Conservation (phyloP, 1,140 invertebrate species). For the Colletes gigas region DNA sequence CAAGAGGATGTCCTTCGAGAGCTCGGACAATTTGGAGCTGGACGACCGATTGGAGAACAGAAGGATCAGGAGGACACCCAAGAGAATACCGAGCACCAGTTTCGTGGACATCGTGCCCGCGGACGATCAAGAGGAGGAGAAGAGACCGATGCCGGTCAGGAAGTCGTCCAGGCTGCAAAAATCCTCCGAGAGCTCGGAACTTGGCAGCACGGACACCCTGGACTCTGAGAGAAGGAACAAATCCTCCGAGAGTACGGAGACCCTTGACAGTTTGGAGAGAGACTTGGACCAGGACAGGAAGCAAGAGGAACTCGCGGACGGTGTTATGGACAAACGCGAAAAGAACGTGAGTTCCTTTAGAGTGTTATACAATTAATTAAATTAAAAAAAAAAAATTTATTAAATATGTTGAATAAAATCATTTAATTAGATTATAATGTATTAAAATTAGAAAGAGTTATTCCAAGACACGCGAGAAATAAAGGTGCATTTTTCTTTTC, state of each 20-base stretch:
- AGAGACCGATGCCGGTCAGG: conserved; percentile 46
- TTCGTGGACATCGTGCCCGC: conserved; percentile 59
- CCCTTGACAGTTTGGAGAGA: conserved; percentile 78
- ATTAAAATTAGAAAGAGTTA: neutral
- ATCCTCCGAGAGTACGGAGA: conserved; percentile 77
- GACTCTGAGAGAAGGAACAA: conserved; percentile 77
- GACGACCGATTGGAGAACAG: conserved; percentile 71
- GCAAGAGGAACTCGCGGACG: conserved; percentile 70
- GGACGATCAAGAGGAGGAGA: conserved; percentile 60
- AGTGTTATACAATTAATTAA: too few relatives aligned
- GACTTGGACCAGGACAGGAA: conserved; percentile 74
- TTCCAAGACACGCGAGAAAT: too few relatives aligned
- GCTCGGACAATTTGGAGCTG: conserved; percentile 74
- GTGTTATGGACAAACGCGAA: conserved; percentile 66
- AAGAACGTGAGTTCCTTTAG: conserved; percentile 69
- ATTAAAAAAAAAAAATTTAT: too few relatives aligned
- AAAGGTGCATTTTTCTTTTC: conserved; percentile 8
- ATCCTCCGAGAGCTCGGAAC: conserved; percentile 78
- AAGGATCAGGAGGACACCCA: conserved; percentile 63
- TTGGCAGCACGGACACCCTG: conserved; percentile 78
- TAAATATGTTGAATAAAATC: too few relatives aligned
- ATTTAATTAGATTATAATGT: too few relatives aligned
- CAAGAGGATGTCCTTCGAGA: conserved; percentile 73
- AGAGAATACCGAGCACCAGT: conserved; percentile 71
- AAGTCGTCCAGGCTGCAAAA: conserved; percentile 75